phyloP scores from a whole-genome alignment of 2,113 vertebrate genomes.

The Hippocampus mohnikei region DNA sequence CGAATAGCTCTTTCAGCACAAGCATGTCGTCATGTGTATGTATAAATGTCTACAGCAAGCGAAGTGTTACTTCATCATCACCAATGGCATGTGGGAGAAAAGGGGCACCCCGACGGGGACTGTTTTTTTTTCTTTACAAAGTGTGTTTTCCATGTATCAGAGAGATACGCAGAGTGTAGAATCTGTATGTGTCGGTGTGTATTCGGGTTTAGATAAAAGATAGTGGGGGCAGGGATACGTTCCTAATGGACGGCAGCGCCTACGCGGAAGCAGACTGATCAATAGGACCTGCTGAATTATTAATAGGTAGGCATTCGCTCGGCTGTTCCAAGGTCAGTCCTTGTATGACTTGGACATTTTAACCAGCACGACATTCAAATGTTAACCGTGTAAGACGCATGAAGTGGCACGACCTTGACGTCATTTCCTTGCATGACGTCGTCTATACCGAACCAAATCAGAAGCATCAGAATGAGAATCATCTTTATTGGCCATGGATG shows the following conservation, averaged over 20 bases:
- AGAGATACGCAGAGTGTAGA: not conserved
- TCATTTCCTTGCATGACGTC: not conserved
- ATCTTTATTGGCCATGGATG: too few relatives aligned
- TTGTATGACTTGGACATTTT: not conserved
- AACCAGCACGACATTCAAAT: slow-evolving; percentile 11
- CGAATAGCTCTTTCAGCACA: slow-evolving; percentile 14
- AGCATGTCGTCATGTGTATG: not conserved
- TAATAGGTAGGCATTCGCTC: slow-evolving; percentile 21
- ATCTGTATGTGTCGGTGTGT: not conserved
- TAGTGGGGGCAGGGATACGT: not conserved
- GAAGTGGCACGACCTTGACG: not conserved
- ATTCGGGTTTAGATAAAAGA: slow-evolving; percentile 14
- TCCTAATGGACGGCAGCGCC: slow-evolving; percentile 13
- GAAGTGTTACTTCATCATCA: too few relatives aligned
- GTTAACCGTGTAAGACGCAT: not conserved
- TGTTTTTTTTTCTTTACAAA: too few relatives aligned
- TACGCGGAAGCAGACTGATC: slow-evolving; percentile 34
- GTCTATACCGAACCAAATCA: not conserved
- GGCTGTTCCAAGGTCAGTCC: not conserved
- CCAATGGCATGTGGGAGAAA: too few relatives aligned
- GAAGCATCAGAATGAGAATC: too few relatives aligned
- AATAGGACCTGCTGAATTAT: slow-evolving; percentile 46
- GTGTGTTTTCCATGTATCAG: too few relatives aligned
- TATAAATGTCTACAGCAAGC: not conserved
- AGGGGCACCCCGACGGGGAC: too few relatives aligned